Conservation (phyloP, 2,888 invertebrate species). For the Yponomeuta sedellus region DNA sequence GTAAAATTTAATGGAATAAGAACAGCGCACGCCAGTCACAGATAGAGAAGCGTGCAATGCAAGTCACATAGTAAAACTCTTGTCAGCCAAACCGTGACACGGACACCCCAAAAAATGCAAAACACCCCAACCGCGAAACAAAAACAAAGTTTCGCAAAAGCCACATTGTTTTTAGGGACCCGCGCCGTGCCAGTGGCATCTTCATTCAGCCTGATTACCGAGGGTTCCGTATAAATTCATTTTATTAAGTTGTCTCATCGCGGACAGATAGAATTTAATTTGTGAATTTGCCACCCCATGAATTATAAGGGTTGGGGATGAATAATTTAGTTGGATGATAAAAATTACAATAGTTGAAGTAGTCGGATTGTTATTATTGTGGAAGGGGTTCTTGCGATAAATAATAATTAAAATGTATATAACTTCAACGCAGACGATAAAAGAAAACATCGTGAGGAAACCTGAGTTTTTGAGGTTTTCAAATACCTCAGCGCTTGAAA, state of each 20-base stretch:
- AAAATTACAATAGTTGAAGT: not conserved
- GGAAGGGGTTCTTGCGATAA: too few species aligned
- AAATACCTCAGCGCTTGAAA: too few species aligned
- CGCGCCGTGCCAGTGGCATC: slow-evolving; percentile 33
- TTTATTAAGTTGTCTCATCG: slow-evolving; percentile 75
- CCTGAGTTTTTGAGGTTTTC: too few species aligned
- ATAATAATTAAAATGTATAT: too few species aligned
- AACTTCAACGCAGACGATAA: too few species aligned
- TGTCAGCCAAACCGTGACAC: not conserved
- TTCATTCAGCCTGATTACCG: slow-evolving; percentile 47
- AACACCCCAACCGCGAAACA: slow-evolving; percentile 31
- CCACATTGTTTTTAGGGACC: slow-evolving; percentile 59
- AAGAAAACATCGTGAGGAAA: too few species aligned
- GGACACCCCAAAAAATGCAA: slow-evolving; percentile 34
- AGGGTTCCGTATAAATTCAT: slow-evolving; percentile 61
- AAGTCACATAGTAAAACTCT: not conserved
- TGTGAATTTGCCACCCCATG: slow-evolving; percentile 45
- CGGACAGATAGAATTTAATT: slow-evolving; percentile 72
- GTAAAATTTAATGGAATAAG: too few species aligned
- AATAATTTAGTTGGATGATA: slow-evolving; percentile 5
- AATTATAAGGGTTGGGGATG: slow-evolving; percentile 41
- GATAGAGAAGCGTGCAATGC: too few species aligned
- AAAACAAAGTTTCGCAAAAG: slow-evolving; percentile 55
- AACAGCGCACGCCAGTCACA: too few species aligned
- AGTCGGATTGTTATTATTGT: not conserved